Evolutionary conservation across 2,113 vertebrate species (phyloP).

Genomic region (Mormyrus lacerda): DNA sequence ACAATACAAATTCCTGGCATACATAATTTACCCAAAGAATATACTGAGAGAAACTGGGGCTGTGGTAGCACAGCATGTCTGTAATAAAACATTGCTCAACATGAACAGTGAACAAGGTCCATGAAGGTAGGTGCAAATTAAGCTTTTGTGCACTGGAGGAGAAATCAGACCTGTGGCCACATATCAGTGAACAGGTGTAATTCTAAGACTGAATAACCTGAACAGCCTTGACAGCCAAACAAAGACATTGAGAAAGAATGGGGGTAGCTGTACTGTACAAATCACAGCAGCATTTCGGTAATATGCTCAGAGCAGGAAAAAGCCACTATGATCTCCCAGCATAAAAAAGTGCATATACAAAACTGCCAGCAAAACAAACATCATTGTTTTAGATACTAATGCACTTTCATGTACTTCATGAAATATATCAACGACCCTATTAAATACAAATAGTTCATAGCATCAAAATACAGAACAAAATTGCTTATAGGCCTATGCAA

Average conservation of each 20-base stretch:
- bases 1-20: not conserved
- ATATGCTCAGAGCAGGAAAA: not conserved
- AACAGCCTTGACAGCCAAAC: not conserved
- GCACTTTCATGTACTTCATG: not conserved
- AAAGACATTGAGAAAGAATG: not conserved
- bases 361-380: not conserved
- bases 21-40: not conserved
- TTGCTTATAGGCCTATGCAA: not conserved
- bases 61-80: not conserved
- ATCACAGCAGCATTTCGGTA: not conserved
- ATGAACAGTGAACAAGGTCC: not conserved
- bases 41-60: not conserved
- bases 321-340: not conserved
- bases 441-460: not conserved
- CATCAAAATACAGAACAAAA: not conserved
- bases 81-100: not conserved
- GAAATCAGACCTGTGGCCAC: not conserved
- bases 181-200: constrained; percentile 8
- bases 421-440: not conserved
- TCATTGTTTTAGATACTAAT: not conserved
- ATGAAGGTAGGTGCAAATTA: not conserved
- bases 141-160: not conserved
- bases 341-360: not conserved
- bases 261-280: not conserved
- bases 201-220: not conserved